Evolutionary conservation across 2,888 invertebrate genomes (phyloP).

Genomic region (Sycophila texana): DNA sequence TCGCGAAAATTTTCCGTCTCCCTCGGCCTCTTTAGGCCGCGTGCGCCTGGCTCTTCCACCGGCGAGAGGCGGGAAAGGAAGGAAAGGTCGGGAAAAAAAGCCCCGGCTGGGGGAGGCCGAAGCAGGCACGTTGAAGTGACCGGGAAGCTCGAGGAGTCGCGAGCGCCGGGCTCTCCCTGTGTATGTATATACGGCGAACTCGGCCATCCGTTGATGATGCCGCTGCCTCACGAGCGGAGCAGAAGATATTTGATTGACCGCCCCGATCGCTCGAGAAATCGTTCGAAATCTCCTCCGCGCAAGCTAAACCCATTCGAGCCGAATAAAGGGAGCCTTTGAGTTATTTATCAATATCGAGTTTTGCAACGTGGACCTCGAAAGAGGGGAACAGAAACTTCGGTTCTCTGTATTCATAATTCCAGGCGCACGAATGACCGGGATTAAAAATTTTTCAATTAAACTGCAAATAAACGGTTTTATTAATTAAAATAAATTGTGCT

Average conservation of each 20-base stretch:
- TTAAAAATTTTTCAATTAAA: too few species aligned
- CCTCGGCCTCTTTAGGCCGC: not conserved
- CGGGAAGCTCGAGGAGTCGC: not conserved
- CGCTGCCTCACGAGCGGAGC: not conserved
- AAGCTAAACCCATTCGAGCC: too few species aligned
- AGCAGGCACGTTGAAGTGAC: constrained; percentile 11
- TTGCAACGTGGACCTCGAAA: too few species aligned
- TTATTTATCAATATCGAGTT: not conserved
- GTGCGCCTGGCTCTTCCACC: too few species aligned
- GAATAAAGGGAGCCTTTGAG: not conserved
- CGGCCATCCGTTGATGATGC: not conserved
- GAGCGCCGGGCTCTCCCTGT: not conserved
- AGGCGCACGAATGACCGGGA: too few species aligned
- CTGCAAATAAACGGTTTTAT: too few species aligned
- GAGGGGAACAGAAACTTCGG: too few species aligned
- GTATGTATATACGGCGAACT: not conserved
- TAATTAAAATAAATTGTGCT: too few species aligned
- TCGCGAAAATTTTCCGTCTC: constrained; percentile 36
- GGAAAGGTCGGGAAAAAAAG: not conserved
- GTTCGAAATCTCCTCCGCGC: not conserved
- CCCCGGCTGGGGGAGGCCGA: not conserved
- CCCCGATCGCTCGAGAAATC: constrained; percentile 29
- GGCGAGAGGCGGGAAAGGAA: constrained; percentile 10
- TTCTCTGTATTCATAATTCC: too few species aligned
- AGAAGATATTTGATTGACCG: constrained; percentile 8